Conservation (phyloP, 2,113 vertebrate genomes). For the Micronycteris hirsuta region DNA sequence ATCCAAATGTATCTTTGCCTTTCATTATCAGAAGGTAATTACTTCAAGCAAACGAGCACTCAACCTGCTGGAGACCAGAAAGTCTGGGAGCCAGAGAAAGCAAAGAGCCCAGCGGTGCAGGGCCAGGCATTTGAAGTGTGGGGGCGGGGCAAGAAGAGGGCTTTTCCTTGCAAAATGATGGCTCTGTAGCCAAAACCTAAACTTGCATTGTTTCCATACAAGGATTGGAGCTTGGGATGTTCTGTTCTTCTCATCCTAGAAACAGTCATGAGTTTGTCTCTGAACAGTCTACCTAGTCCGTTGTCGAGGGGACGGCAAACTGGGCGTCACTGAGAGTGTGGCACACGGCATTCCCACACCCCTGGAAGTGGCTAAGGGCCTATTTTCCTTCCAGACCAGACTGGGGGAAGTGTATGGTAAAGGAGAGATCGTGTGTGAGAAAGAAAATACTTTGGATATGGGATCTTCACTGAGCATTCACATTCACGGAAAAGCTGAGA, state of each 20-base stretch:
- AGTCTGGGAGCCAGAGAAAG: not conserved
- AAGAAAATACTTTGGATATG: not conserved
- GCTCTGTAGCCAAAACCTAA: not conserved
- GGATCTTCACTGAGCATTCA: not conserved
- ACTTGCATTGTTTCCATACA: not conserved
- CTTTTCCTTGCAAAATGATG: not conserved
- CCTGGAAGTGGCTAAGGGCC: not conserved
- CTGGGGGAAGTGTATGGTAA: not conserved
- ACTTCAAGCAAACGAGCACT: not conserved
- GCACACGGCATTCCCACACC: too few species aligned
- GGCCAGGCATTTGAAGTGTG: not conserved
- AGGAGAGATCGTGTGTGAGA: not conserved
- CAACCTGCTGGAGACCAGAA: not conserved
- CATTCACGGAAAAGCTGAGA: slow-evolving; percentile 46
- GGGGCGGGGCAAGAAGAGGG: not conserved
- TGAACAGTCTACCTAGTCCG: not conserved
- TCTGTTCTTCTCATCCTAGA: not conserved
- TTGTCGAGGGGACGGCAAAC: not conserved
- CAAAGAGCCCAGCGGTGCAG: rapidly evolving
- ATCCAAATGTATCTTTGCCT: not conserved
- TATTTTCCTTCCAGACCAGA: not conserved
- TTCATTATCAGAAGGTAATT: slow-evolving; percentile 20
- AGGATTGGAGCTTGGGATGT: not conserved
- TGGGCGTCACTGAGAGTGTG: not conserved
- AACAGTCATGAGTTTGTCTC: not conserved